phyloP scores from a whole-genome alignment of 2,113 vertebrate species.

The Galeopterus variegatus region DNA sequence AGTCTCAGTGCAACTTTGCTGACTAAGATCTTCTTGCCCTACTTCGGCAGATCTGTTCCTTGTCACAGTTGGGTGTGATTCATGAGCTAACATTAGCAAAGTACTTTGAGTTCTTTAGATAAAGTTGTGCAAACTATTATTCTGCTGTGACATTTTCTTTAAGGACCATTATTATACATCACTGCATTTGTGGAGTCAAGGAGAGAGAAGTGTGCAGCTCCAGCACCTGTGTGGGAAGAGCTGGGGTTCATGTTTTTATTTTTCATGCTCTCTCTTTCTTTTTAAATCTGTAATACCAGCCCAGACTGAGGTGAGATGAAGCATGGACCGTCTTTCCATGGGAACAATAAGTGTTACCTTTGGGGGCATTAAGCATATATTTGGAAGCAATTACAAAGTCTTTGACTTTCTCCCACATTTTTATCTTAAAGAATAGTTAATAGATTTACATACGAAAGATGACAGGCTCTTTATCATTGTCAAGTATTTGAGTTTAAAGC shows the following conservation, averaged over 20 bases:
- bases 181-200: neutral
- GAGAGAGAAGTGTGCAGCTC: neutral
- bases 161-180: neutral
- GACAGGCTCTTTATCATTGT: neutral
- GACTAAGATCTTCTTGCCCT: slow-evolving; percentile 48
- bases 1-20: neutral
- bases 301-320: neutral
- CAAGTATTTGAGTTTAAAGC: neutral
- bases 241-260: neutral
- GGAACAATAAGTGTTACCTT: neutral
- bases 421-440: neutral
- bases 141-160: slow-evolving; percentile 33
- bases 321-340: neutral
- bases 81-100: slow-evolving; percentile 46
- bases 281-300: neutral
- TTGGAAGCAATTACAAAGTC: slow-evolving; percentile 11
- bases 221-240: rapidly evolving
- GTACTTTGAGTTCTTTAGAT: slow-evolving; percentile 3
- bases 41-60: slow-evolving; percentile 13
- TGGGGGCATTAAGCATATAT: neutral
- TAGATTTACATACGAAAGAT: neutral
- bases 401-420: slow-evolving; percentile 10
- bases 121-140: slow-evolving; percentile 32
- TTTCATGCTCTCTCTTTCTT: neutral
- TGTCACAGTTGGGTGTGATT: neutral